phyloP scores from a whole-genome alignment of 1,140 invertebrate species.

The Scylla paramamosain region DNA sequence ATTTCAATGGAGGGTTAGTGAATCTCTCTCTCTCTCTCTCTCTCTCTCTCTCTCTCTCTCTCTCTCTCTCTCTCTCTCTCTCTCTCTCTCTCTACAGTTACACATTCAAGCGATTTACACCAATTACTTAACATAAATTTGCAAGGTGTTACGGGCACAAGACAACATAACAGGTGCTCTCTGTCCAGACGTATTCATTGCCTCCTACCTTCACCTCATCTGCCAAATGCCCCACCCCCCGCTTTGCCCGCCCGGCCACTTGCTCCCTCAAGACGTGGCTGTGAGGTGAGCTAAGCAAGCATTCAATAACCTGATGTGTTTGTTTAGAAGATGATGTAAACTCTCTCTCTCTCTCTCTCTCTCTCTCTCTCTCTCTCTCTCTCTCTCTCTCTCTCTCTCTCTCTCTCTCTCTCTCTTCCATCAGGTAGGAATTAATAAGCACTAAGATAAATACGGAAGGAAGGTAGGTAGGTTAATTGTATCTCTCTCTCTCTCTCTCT shows the following conservation, averaged over 20 bases:
- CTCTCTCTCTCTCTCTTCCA: not conserved
- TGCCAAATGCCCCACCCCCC: not conserved
- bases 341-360: not conserved
- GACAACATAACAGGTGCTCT: not conserved
- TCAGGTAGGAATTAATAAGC: too few species aligned
- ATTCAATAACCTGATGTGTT: not conserved
- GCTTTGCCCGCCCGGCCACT: not conserved
- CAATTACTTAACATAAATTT: not conserved
- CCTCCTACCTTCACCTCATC: not conserved
- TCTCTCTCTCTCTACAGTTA: not conserved
- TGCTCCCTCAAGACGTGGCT: not conserved
- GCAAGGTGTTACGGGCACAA: not conserved
- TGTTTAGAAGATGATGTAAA: not conserved
- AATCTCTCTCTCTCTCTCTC: not conserved
- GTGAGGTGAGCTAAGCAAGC: not conserved
- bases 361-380: not conserved
- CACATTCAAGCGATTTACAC: not conserved
- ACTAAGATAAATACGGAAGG: not conserved
- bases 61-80: slow-evolving; percentile 25
- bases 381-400: slow-evolving; percentile 8
- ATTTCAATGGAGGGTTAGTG: too few species aligned
- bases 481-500: not conserved
- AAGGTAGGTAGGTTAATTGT: not conserved
- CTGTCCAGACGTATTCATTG: not conserved
- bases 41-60: not conserved